These are phyloP conservation scores for Gavialis gangeticus DNA, from an alignment of 2,113 vertebrate species.

Conservation along the genomic window DNA sequence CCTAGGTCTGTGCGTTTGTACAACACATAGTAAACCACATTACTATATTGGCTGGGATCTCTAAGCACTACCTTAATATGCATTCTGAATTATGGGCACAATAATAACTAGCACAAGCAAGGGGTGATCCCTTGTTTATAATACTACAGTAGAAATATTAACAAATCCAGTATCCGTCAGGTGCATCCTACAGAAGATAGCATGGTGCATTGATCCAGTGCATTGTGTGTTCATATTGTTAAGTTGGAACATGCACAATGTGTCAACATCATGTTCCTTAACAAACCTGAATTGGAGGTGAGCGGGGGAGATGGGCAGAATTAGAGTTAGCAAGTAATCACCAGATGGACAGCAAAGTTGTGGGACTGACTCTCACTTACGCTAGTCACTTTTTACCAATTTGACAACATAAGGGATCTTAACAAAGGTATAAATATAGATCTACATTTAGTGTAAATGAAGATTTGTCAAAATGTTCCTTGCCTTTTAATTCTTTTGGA, in stretches of 20 bases:
- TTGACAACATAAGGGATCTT: neutral
- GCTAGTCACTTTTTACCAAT: neutral
- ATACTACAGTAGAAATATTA: neutral
- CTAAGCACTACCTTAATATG: neutral
- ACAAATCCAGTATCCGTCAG: neutral
- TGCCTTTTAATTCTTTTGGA: slow-evolving; percentile 14
- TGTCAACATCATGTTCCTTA: neutral
- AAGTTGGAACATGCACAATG: neutral
- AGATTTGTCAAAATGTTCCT: neutral
- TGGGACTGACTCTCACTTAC: neutral
- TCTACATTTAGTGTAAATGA: neutral
- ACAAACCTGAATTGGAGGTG: neutral
- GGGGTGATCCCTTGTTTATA: neutral
- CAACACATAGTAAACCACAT: accelerated
- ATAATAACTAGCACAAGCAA: neutral
- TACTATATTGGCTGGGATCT: neutral
- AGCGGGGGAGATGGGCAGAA: neutral
- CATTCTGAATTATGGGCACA: neutral
- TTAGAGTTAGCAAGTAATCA: neutral
- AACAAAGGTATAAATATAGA: too few species aligned
- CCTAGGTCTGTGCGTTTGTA: neutral
- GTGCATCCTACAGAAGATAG: neutral
- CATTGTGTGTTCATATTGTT: neutral
- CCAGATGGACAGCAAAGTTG: neutral
- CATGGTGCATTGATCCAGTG: neutral